phyloP scores from a whole-genome alignment of 2,797 vertebrate genomes.

The Anabas testudineus region DNA sequence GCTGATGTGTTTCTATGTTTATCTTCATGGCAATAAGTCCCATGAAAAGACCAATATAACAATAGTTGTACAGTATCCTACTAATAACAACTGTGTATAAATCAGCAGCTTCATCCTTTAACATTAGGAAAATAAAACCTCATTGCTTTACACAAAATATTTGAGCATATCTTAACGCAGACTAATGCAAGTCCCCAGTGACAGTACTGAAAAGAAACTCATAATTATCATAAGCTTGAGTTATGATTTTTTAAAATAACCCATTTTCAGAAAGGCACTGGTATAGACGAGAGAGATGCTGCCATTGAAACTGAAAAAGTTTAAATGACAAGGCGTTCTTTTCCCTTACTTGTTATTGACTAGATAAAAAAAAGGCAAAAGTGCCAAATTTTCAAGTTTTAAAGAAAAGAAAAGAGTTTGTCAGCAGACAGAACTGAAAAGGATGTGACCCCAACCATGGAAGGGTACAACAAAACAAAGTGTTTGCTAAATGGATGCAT shows the following conservation, averaged over 20 bases:
- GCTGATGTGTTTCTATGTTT: neutral
- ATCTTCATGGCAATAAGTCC: neutral
- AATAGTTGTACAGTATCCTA: neutral
- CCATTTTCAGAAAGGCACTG: neutral
- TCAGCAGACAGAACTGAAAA: neutral
- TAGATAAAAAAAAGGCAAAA: constrained; percentile 12
- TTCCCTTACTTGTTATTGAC: constrained; percentile 3
- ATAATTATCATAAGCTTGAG: neutral
- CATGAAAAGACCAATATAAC: neutral
- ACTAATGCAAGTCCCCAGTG: neutral
- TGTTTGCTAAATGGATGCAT: neutral
- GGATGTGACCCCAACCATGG: neutral
- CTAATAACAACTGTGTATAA: neutral
- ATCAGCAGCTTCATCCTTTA: neutral
- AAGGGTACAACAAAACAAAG: neutral
- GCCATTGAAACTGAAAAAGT: neutral
- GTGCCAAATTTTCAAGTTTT: neutral
- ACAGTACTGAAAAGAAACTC: neutral
- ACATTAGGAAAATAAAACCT: neutral
- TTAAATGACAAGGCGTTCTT: neutral
- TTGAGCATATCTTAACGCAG: neutral
- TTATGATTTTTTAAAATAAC: neutral
- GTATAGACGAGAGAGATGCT: neutral
- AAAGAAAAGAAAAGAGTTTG: neutral
- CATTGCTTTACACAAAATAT: neutral